phyloP scores from a whole-genome alignment of 2,797 vertebrate genomes.

The Sciaenops ocellatus region DNA sequence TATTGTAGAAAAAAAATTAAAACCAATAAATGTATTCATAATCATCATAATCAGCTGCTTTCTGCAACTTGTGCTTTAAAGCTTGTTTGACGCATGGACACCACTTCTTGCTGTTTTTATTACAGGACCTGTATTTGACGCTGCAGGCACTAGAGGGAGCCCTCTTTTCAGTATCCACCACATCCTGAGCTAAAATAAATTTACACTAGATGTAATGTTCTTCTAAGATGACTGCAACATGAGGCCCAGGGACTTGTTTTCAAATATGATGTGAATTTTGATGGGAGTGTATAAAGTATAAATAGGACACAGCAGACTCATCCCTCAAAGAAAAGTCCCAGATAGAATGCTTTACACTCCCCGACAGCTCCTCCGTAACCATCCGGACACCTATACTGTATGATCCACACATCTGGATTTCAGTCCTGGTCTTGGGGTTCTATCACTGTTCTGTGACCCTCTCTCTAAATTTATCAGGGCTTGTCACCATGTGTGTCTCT shows the following conservation, averaged over 20 bases:
- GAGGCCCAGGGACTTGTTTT: background rate
- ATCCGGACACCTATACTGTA: conserved; percentile 2
- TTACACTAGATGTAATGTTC: background rate
- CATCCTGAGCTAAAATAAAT: background rate
- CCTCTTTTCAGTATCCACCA: background rate
- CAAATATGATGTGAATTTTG: background rate
- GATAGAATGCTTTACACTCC: background rate
- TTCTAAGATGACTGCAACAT: background rate
- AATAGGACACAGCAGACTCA: background rate
- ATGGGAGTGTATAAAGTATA: background rate
- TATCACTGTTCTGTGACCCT: conserved; percentile 51
- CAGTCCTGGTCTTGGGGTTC: conserved; percentile 13
- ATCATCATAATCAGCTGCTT: background rate
- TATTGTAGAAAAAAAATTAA: too few relatives aligned
- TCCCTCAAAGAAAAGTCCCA: background rate
- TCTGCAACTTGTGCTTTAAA: background rate
- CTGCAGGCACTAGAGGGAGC: conserved; percentile 51
- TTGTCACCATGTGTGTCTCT: conserved; percentile 68
- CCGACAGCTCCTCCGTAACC: background rate
- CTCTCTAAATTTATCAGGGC: conserved; percentile 76
- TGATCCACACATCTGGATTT: conserved; percentile 46
- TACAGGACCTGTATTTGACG: background rate
- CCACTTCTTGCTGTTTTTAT: background rate
- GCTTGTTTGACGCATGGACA: background rate
- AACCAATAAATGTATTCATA: background rate